Evolutionary conservation across 1,140 invertebrate genomes (phyloP), one percentile per base, ranked within the genome.

Genomic region (Rhyzopertha dominica): DNA sequence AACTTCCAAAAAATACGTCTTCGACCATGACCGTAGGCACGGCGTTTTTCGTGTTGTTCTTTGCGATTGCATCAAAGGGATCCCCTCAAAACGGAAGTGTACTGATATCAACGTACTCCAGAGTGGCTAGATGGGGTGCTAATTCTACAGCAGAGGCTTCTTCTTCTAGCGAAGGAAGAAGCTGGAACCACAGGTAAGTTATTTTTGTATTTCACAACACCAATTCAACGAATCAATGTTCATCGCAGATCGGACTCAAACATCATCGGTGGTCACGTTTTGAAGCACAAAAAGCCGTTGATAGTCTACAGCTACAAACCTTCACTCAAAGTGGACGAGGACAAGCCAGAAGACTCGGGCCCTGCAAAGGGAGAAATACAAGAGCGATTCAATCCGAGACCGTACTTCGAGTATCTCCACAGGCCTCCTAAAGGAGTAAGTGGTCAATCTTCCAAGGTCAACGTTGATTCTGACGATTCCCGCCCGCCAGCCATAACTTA

Each of bases 281-380:
- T 41, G 42, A 47, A 47, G 48, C n/a, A 49, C 18, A 28, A 38
- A 20, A 52, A 46, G 19, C 51, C 36, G 20, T 35, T 24, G 29
- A 41, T 53, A 25, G 23, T 25, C n/a, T 49, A 48, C 25, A 54
- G 50, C 26, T 57, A 34, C 23, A 43, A 45, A 42, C 43, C 53
- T 14, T 32, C 19, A 7, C 40, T 46, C n/a, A 55, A 51, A 56
- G 23, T 47, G 2, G 24, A 40, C 23, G 29, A 54, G 38, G 32
- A 35, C 4, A 43, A 51, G 38, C 35, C 23, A 0, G 59, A 63
- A 43, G 26, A 43, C n/a, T n/a, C n/a, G 24, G 35, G 58, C 22
- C 62, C 62, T n/a, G 58, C 41, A 22, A 54, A 57, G 47, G 62
- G 62, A 10, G 62, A 63, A 14, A 57, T 61, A 12, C 61, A 65